A percentile compares a stretch with the other conserved stretches of the same genome.
phyloP scores from a whole-genome alignment of 2,888 invertebrate genomes.

The Caenorhabditis macrosperma region DNA sequence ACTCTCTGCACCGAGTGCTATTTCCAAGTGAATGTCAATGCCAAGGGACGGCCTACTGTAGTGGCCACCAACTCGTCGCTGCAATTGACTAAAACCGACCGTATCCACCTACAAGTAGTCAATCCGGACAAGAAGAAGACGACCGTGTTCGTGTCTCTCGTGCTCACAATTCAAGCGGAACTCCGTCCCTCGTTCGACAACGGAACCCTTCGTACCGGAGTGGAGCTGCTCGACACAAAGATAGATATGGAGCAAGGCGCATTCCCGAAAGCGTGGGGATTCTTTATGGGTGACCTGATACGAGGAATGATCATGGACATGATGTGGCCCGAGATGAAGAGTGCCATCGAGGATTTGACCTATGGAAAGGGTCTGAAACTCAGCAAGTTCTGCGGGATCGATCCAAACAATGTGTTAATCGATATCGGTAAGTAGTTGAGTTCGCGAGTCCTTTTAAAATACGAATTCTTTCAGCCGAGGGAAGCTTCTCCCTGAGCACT shows the following conservation, averaged over 20 bases:
- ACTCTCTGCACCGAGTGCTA: conserved; percentile 77
- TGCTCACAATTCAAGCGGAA: conserved; percentile 67
- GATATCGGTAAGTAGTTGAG: conserved; percentile 69
- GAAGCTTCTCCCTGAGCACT: conserved; percentile 66
- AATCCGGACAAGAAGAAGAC: conserved; percentile 74
- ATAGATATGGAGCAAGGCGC: conserved; percentile 78
- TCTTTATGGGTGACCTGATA: conserved; percentile 77
- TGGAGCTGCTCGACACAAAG: conserved; percentile 74
- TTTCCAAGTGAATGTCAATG: conserved; percentile 76
- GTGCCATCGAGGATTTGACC: conserved; percentile 75
- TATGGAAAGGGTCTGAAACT: conserved; percentile 76
- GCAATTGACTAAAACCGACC: conserved; percentile 76
- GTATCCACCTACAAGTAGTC: conserved; percentile 74
- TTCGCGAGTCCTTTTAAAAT: background rate
- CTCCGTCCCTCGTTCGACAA: conserved; percentile 68
- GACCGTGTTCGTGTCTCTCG: conserved; percentile 76
- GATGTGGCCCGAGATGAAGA: conserved; percentile 78
- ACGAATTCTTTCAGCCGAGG: conserved; percentile 59
- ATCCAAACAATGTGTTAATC: conserved; percentile 73
- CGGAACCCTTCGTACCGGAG: conserved; percentile 72
- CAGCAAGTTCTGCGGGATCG: conserved; percentile 76
- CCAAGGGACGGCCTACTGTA: conserved; percentile 75
- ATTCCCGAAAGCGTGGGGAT: conserved; percentile 74
- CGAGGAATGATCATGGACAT: conserved; percentile 79
- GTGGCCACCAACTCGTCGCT: conserved; percentile 72